Evolutionary conservation across 2,113 vertebrate genomes (phyloP).

Genomic region (Oxyruncus cristatus): DNA sequence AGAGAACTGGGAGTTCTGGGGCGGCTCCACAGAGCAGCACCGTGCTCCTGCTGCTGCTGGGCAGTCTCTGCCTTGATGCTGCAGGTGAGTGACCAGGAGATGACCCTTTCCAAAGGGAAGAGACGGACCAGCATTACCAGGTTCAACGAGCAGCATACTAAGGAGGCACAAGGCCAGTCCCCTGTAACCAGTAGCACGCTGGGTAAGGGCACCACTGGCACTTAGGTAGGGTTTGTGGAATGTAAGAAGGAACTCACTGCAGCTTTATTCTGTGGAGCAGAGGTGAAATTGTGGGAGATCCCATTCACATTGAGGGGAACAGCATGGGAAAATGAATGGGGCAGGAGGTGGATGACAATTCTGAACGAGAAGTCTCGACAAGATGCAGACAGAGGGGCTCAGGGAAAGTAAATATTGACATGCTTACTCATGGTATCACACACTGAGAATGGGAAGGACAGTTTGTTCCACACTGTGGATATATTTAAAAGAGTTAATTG

Average conservation of each 20-base stretch:
- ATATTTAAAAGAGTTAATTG: background rate
- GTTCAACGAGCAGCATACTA: background rate
- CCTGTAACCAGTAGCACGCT: background rate
- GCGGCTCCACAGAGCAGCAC: background rate
- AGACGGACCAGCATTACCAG: background rate
- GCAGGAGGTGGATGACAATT: background rate
- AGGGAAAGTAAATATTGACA: background rate
- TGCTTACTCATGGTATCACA: background rate
- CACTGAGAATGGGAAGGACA: background rate
- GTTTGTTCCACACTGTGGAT: background rate
- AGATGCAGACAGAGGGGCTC: background rate
- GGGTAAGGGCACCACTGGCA: background rate
- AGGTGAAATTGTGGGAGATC: background rate
- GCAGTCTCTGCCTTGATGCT: accelerated
- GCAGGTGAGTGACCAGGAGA: background rate
- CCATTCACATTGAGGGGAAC: background rate
- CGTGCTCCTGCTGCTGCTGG: background rate
- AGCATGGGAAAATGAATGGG: background rate
- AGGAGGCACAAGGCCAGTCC: background rate
- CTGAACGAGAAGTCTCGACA: background rate
- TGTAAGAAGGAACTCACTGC: background rate
- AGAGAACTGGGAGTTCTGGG: background rate
- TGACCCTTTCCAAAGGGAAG: background rate
- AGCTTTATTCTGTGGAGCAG: background rate
- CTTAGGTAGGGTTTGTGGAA: background rate